Base-by-base conservation (phyloP, 1,140 invertebrate species). In the Aradophagus sp. region DNA sequence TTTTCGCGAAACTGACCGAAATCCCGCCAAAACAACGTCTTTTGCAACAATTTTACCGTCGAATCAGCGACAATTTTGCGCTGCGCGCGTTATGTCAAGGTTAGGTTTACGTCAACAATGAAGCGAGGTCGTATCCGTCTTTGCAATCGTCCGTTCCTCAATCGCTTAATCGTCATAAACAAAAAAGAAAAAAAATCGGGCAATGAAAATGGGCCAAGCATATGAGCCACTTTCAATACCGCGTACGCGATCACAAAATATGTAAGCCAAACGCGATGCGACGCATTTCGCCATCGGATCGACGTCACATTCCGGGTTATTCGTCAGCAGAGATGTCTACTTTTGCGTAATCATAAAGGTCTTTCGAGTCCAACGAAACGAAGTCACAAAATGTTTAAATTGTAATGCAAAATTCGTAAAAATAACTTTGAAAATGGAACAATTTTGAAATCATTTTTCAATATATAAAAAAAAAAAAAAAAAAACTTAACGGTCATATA, bases 131-230 rank as follows among this genome's bases (percentile, higher is more conserved):
- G n/a, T n/a, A n/a, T n/a, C n/a, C n/a, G n/a, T n/a, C n/a, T 48
- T 39, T 10, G 31, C 10, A 16, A 47, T 50, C n/a, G 38, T 39
- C 45, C 45, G 19, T 47, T 50, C 45, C 41, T 44, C 23, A 53
- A 47, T 53, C 48, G 59, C 59, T 63, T 63, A 52, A 39, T 63
- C 48, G 48, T 39, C 48, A 55, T n/a, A n/a, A n/a, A n/a, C n/a
- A n/a, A n/a, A n/a, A n/a, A n/a, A n/a, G n/a, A 39, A 63, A 23
- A 53, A 8, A 26, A 55, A 5, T 32, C 4, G 31, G 12, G 27
- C 20, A 20, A 11, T n/a, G 19, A 62, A 62, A 62, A 44, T 52
- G 38, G 39, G 36, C 31, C 47, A 20, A 27, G 44, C 27, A 17
- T 17, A n/a, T n/a, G 39, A 55, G 48, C 59, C 41, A 63, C 59